Evolutionary conservation across 2,797 vertebrate genomes (phyloP), one percentile per base, ranked within the genome.

Genomic region (Kryptopterus vitreolus): DNA sequence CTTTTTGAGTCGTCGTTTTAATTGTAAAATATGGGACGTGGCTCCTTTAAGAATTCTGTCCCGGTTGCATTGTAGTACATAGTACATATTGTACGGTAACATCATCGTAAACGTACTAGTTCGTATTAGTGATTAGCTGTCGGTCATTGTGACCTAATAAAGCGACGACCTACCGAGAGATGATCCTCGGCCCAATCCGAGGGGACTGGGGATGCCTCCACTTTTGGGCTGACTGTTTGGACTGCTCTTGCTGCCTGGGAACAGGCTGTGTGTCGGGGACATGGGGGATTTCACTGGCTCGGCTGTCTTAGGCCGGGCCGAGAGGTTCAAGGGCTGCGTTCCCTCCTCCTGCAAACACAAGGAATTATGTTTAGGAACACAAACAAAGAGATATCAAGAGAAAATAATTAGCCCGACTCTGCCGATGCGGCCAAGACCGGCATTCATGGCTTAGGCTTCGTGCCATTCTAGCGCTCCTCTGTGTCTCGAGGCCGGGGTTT

Each of bases 381-480:
- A 2, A 90, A 93, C 93, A 94, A 86, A 91, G 91, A 90, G 86
- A 87, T 70, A 89, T 90, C 94, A 94, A 94, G 93, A 87, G 88
- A 89, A n/a, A 92, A 95, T 96, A 96, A 97, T 96, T 96, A 96
- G 90, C 91, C 91, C 89, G 92, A 86, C 93, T 94, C 91, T 92
- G 93, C 84, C 91, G 46, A 91, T 94, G 94, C n/a, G 88, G 88
- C 83, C 76, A 72, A 70, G 74, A 53, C 81, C 82, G 91, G 94
- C 94, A 94, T 96, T 95, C 94, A 94, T 95, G 92, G 89, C 90
- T n/a, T 88, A 93, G 90, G 91, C 92, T 88, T 92, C 90, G 90
- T 92, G 93, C 94, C 94, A 94, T 91, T 95, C 92, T 93, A 94
- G 94, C 96, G 94, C 94, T 96, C 94, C 95, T 96, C 94, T 93